These are phyloP conservation scores for Aurelia coerulea DNA, from an alignment of 30 jellyfish, hydroid and myxozoan genomes.

Conservation along the genomic window DNA sequence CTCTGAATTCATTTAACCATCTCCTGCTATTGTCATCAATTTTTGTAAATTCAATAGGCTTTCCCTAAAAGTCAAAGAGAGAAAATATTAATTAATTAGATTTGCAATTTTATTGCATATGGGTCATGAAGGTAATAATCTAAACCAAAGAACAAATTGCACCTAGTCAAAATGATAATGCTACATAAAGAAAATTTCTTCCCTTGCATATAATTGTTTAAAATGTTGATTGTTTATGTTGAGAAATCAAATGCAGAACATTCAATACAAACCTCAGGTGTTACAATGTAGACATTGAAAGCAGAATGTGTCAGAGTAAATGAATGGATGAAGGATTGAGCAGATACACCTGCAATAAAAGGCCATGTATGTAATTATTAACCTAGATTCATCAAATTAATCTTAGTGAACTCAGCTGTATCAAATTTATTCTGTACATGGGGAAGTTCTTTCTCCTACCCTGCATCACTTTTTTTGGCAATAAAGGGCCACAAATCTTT, in stretches of 20 bases:
- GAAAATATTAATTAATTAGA: not conserved
- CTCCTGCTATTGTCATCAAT: slow-evolving; percentile 87
- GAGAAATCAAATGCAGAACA: too few species aligned
- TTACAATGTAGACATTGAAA: slow-evolving; percentile 84
- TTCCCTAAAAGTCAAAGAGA: slow-evolving; percentile 47
- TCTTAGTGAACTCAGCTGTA: not conserved
- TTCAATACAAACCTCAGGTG: slow-evolving; percentile 74
- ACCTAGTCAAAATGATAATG: too few species aligned
- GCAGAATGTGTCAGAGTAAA: slow-evolving; percentile 96
- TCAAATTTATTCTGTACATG: not conserved
- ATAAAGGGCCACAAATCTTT: too few species aligned
- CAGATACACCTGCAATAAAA: slow-evolving; percentile 82
- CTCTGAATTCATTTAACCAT: slow-evolving; percentile 91
- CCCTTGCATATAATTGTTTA: too few species aligned
- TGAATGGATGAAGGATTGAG: slow-evolving; percentile 95
- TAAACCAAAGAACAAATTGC: too few species aligned
- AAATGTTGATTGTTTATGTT: too few species aligned
- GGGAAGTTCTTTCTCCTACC: too few species aligned
- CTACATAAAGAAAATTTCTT: too few species aligned
- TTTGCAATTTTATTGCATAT: not conserved
- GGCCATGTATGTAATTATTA: not conserved
- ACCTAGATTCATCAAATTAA: not conserved
- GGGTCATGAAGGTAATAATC: too few species aligned
- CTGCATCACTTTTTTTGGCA: too few species aligned
- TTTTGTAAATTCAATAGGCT: slow-evolving; percentile 76